A percentile compares a stretch with the other conserved stretches of the same genome.
These are phyloP conservation scores for Propithecus coquereli DNA, from an alignment of 2,113 vertebrate species.

Conservation along the genomic window DNA sequence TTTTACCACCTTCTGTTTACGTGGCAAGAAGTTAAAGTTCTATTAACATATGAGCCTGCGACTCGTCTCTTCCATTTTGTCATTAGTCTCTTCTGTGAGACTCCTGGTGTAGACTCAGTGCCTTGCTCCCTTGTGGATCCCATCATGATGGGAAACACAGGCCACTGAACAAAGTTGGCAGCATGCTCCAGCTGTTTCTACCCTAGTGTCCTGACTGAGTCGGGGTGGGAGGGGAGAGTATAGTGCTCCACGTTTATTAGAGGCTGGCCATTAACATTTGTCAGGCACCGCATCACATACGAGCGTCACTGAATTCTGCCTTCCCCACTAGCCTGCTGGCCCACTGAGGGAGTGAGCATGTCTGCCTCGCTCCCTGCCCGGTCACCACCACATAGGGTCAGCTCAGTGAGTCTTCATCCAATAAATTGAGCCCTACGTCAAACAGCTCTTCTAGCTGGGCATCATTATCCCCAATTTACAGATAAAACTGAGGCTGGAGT, in stretches of 20 bases:
- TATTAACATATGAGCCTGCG: not conserved
- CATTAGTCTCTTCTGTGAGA: not conserved
- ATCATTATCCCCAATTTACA: not conserved
- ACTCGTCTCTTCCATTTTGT: not conserved
- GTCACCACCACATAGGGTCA: not conserved
- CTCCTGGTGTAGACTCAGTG: rapidly evolving
- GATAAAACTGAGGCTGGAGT: not conserved
- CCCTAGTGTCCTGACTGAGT: not conserved
- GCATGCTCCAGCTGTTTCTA: not conserved
- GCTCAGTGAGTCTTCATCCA: not conserved
- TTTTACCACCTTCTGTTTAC: too few relatives aligned
- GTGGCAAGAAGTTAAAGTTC: too few relatives aligned
- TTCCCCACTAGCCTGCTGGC: not conserved
- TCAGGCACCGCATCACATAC: not conserved
- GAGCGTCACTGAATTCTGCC: not conserved
- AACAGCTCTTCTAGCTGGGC: not conserved
- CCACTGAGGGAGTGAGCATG: not conserved
- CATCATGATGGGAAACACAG: not conserved
- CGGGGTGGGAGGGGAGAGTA: not conserved
- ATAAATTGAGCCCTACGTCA: not conserved
- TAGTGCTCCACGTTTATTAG: not conserved
- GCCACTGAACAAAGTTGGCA: not conserved
- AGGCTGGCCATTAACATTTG: not conserved
- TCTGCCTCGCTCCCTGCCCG: not conserved
- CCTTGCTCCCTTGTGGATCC: not conserved